Base-by-base conservation (phyloP, 2,797 vertebrate genomes). In the Catostomus latipinnis region DNA sequence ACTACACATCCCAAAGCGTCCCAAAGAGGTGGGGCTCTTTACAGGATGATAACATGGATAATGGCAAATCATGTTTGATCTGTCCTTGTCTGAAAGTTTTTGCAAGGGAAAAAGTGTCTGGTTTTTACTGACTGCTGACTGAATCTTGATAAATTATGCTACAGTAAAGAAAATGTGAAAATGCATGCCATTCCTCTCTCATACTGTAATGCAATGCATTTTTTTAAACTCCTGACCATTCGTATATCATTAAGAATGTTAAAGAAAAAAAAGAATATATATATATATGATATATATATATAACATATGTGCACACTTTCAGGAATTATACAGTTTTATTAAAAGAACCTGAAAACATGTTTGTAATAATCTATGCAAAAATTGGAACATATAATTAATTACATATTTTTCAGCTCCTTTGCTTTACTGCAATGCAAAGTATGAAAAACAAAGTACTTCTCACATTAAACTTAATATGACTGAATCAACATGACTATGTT, bases 1-100 rank as follows among this genome's bases (percentile, higher is more conserved):
- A 75, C 85, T 76, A 68, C 83, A 80, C 83, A 82, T 82, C 74
- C 74, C 70, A 52, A 72, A 60, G 61, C 65, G 56, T 63, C 71
- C 57, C 76, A 22, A 61, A 66, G 77, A 79, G 22, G 78, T 70
- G 63, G 81, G 60, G 74, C 80, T 81, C 75, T 76, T 82, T 54
- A 76, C 80, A 66, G 74, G 71, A 75, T 58, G 58, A 80, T 46
- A 81, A 78, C 77, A 72, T 22, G 74, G 81, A 83, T 70, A 18
- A 80, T 78, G 52, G 46, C 70, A 52, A 56, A 71, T 70, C 83
- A 70, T 57, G 10, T 57, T 67, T 58, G 57, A 68, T 72, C 69
- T 48, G 67, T 16, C 63, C 43, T 34, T 66, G 13, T 61, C 57
- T 58, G 34, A 57, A 80, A 80, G 65, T 34, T 54, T 46, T 45